These are phyloP conservation scores for Leguminivora glycinivorella DNA, from an alignment of 1,140 invertebrate species.

Conservation along the genomic window DNA sequence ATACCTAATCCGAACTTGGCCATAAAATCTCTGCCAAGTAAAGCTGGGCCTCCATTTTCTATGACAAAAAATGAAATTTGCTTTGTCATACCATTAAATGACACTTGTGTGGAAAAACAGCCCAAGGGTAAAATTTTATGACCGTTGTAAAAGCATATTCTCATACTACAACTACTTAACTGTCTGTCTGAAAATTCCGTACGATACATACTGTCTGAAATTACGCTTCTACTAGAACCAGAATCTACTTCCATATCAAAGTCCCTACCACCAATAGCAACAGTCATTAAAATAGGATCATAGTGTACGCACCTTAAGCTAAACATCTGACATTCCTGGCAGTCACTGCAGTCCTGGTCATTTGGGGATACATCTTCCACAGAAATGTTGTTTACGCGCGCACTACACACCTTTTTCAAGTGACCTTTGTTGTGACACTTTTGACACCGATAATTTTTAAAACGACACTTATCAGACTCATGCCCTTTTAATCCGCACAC, in stretches of 20 bases:
- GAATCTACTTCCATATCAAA: constrained; percentile 20
- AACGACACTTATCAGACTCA: background rate
- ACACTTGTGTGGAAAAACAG: background rate
- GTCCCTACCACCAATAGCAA: background rate
- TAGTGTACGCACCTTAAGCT: constrained; percentile 8
- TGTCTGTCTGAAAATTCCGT: background rate
- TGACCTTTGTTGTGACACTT: constrained; percentile 23
- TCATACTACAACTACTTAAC: background rate
- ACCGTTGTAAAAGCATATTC: constrained; percentile 23
- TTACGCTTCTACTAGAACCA: background rate
- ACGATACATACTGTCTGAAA: background rate
- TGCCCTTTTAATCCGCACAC: constrained; percentile 22
- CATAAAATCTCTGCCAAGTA: no score
- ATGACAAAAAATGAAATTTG: no score
- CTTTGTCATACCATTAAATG: no score
- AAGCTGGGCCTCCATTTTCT: no score
- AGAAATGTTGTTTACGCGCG: background rate
- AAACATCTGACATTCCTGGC: constrained; percentile 17
- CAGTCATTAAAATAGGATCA: background rate
- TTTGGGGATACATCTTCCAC: no score
- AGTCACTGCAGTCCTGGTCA: background rate
- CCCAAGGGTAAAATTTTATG: constrained; percentile 12
- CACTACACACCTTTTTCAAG: constrained; percentile 26
- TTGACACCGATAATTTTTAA: constrained; percentile 22
- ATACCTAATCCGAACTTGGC: no score